phyloP scores from a whole-genome alignment of 1,140 invertebrate genomes.

The Drosophila sp. region DNA sequence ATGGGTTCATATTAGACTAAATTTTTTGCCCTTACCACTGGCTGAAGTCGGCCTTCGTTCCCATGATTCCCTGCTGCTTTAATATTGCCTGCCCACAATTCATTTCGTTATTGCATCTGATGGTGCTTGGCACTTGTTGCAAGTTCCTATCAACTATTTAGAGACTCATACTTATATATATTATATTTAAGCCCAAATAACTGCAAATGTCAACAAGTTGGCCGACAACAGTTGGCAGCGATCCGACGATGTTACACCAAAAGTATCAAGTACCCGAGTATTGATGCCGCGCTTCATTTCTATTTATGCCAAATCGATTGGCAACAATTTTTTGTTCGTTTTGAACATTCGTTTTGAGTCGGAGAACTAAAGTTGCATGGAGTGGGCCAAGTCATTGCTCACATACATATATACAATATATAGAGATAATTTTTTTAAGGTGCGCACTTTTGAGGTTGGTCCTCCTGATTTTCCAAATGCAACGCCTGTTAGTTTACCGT shows the following conservation, averaged over 20 bases:
- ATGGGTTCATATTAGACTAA: too few relatives aligned
- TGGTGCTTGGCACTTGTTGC: conserved; percentile 64
- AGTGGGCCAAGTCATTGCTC: conserved; percentile 61
- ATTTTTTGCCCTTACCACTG: too few relatives aligned
- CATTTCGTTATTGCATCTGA: conserved; percentile 11
- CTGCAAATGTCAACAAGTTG: conserved; percentile 80
- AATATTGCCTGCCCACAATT: too few relatives aligned
- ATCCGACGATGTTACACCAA: conserved; percentile 36
- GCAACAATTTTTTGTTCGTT: conserved; percentile 69
- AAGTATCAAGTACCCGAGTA: conserved; percentile 31
- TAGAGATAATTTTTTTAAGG: conserved; percentile 79
- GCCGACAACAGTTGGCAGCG: conserved; percentile 2
- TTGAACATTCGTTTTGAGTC: conserved; percentile 60
- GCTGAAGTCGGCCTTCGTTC: too few relatives aligned
- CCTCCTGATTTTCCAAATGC: conserved; percentile 79
- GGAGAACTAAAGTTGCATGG: conserved; percentile 36
- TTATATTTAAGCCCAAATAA: conserved; percentile 56
- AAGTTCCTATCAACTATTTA: conserved; percentile 63
- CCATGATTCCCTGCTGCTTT: too few relatives aligned
- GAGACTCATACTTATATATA: conserved; percentile 51
- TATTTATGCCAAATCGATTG: conserved; percentile 74
- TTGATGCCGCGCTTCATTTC: conserved; percentile 57
- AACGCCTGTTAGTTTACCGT: conserved; percentile 80
- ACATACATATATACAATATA: conserved; percentile 9
- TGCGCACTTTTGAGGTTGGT: conserved; percentile 80